Base-by-base conservation (phyloP, 2,113 vertebrate species). In the Forbesichthys agassizii region DNA sequence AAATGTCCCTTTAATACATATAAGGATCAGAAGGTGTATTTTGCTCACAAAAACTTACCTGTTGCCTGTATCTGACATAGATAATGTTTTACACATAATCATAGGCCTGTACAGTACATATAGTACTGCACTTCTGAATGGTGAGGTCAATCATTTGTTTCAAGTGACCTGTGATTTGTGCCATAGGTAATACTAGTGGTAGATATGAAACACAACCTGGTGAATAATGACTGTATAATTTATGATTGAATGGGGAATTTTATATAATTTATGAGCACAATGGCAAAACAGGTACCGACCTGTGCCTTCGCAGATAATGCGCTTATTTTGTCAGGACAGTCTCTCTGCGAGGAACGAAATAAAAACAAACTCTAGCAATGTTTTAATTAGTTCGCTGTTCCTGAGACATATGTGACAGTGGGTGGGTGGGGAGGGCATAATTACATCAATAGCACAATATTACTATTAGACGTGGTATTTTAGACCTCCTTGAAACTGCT, bases 351-450 rank as follows among this genome's bases (percentile, higher is more conserved):
- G 66, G 75, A 81, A 74, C 71, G 63, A 81, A 87, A 85, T 77
- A 72, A 80, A 88, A 91, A 91, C 86, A 88, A 87, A 88, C 82
- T 68, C 56, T 65, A 46, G 75, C 79, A 78, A 83, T 80, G 85
- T 88, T 88, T 90, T 91, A 91, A 90, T 91, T 88, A 92, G 82
- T 87, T 88, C 84, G 81, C 85, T 84, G 84, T 84, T 88, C 79
- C 78, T 82, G 84, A 85, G 85, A 85, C 72, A 84, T 88, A 82
- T 53, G 83, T 89, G 88, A 91, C 85, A 88, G 84, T 78, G 20
- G 73, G 62, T 42, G 73, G 79, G 68, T 71, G 76, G 75, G 68
- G 77, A 84, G 74, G 60, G 67, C 65, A 74, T 69, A 82, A 86
- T 87, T 82, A 87, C 83, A 88, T 85, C 82, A 83, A 83, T 78